phyloP scores from a whole-genome alignment of 2,888 invertebrate genomes.

The Didymodactylos carnosus region DNA sequence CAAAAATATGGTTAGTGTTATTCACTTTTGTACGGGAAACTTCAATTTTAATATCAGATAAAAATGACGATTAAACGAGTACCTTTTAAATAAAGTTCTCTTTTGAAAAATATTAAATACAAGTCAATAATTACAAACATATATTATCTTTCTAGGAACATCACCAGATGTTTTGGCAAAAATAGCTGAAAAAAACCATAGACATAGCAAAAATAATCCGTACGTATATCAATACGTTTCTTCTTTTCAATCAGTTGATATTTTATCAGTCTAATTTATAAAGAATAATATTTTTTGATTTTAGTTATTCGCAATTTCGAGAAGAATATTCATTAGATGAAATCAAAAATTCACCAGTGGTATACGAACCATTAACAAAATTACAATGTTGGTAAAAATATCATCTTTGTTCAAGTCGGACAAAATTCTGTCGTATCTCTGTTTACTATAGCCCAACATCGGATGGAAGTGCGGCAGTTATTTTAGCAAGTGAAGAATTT shows the following conservation, averaged over 20 bases:
- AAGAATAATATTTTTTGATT: constrained; percentile 16
- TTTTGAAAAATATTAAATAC: too few relatives aligned
- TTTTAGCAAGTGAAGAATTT: constrained; percentile 73
- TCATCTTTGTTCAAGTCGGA: neutral
- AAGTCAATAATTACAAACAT: neutral
- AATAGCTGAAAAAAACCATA: constrained; percentile 90
- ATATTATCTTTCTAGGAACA: constrained; percentile 16
- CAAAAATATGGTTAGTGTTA: constrained; percentile 51
- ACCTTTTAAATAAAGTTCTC: too few relatives aligned
- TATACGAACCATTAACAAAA: constrained; percentile 78
- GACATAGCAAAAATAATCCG: constrained; percentile 86
- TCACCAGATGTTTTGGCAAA: constrained; percentile 71
- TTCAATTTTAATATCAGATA: too few relatives aligned
- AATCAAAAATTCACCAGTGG: constrained; percentile 62
- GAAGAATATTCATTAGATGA: constrained; percentile 74
- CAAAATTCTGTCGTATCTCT: neutral
- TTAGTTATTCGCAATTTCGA: constrained; percentile 70
- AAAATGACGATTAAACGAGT: too few relatives aligned
- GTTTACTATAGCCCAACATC: constrained; percentile 53
- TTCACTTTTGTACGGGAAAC: neutral
- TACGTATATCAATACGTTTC: constrained; percentile 35
- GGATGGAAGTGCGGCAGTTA: constrained; percentile 83
- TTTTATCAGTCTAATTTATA: neutral
- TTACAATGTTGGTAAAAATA: constrained; percentile 60
- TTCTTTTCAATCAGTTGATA: neutral